phyloP scores from a whole-genome alignment of 1,140 invertebrate genomes.

The Babylonia areolata region DNA sequence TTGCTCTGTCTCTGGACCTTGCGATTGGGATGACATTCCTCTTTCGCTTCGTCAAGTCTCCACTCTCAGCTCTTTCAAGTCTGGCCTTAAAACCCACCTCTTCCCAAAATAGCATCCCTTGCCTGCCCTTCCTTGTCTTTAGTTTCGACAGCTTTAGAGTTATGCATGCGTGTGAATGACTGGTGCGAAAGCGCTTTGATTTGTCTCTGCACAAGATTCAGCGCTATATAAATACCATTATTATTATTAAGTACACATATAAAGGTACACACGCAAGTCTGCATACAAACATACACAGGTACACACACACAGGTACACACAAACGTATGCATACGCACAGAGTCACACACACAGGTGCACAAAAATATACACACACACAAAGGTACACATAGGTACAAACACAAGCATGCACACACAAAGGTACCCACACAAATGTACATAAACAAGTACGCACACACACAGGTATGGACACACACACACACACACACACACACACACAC shows the following conservation, averaged over 20 bases:
- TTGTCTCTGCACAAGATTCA: too few species aligned
- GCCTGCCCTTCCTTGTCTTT: too few species aligned
- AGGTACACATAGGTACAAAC: background rate
- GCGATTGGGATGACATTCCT: too few species aligned
- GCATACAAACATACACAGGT: background rate
- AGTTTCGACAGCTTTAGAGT: too few species aligned
- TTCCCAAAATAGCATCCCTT: too few species aligned
- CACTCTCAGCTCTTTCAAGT: too few species aligned
- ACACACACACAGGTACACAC: slow-evolving; percentile 1
- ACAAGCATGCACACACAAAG: background rate
- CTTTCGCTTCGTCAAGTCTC: too few species aligned
- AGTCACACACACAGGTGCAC: background rate
- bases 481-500: slow-evolving; percentile 7
- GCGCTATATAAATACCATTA: too few species aligned
- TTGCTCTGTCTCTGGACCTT: too few species aligned
- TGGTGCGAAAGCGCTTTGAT: too few species aligned
- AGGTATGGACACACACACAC: background rate
- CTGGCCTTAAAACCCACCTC: too few species aligned
- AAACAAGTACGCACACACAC: background rate
- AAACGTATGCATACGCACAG: background rate
- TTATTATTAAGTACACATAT: background rate
- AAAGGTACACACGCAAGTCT: background rate
- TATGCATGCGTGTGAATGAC: too few species aligned
- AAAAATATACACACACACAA: background rate
- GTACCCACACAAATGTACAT: background rate